Base-by-base conservation (phyloP, 2,888 invertebrate genomes). In the Thecophora atra region DNA sequence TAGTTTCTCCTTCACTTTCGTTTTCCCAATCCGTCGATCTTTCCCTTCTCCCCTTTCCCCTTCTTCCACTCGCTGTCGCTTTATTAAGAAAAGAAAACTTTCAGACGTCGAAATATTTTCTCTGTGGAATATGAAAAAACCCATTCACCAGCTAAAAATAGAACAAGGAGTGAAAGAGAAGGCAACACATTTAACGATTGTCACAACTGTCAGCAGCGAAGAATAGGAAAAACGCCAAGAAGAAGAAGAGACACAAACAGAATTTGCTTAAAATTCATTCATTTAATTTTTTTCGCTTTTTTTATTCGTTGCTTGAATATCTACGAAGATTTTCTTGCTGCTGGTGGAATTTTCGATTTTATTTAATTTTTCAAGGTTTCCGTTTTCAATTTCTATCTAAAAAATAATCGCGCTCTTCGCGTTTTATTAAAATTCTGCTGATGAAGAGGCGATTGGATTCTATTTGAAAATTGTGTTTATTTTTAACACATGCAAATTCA, bases 21-120 rank as follows among this genome's bases (percentile, higher is more conserved):
- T 17, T 64, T 11, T 24, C 47, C 7, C 15, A 15, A 19, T 44
- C 24, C 21, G 44, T 13, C 19, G 1, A 1, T 42, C 42, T 30
- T 17, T 21, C 1, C 3, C 3, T 42, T n/a, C 21, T 7, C 4
- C 1, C 54, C 54, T 24, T 24, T 64, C 15, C 44, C 17, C 19
- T 30, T 6, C 42, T 28, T 19, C 30, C 17, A 7, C 13, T n/a
- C 24, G 19, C 4, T 15, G 44, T 24, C 24, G 21, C 44, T 64
- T 64, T 44, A 44, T 11, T 24, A 44, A 19, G 24, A 44, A 64
- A 21, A 44, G 2, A 21, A 64, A 47, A 44, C 19, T 24, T 58
- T 11, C 11, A 17, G 64, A 64, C 44, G 13, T 64, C 64, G 44
- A 42, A 21, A 64, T 26, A 64, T 24, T 44, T 64, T 64, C 15